Evolutionary conservation across 2,797 vertebrate species (phyloP).

Genomic region (Chiloscyllium punctatum): DNA sequence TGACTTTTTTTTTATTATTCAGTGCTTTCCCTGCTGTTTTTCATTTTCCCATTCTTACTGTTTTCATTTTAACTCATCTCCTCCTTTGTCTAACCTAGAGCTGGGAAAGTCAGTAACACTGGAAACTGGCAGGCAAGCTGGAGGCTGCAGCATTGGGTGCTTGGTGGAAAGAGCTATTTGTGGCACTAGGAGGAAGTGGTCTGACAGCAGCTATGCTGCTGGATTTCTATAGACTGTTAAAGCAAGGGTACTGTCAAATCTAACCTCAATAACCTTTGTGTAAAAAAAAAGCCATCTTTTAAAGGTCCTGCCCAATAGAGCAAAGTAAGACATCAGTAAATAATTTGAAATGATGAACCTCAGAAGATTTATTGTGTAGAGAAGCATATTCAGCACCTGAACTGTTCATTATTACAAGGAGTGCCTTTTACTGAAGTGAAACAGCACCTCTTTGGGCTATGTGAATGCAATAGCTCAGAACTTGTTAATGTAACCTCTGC

Average conservation of each 20-base stretch:
- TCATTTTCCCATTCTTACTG: background rate
- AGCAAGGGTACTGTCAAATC: background rate
- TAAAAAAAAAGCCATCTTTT: background rate
- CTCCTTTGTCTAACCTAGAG: background rate
- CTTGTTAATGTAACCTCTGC: background rate
- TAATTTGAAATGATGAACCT: background rate
- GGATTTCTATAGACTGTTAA: background rate
- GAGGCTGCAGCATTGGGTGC: background rate
- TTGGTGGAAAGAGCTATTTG: background rate
- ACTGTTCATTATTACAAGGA: background rate
- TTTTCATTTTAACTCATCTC: background rate
- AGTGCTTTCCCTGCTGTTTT: background rate
- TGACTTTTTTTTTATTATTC: background rate
- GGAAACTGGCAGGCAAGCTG: background rate
- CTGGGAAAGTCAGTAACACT: background rate
- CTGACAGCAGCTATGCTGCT: background rate
- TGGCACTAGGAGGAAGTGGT: background rate
- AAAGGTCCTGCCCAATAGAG: background rate
- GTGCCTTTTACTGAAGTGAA: background rate
- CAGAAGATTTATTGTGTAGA: background rate
- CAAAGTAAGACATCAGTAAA: background rate
- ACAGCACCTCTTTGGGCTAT: background rate
- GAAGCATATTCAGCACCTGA: background rate
- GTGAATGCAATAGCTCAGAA: background rate
- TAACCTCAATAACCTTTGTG: background rate